phyloP scores from a whole-genome alignment of 2,797 vertebrate species.

The Capromys pilorides region DNA sequence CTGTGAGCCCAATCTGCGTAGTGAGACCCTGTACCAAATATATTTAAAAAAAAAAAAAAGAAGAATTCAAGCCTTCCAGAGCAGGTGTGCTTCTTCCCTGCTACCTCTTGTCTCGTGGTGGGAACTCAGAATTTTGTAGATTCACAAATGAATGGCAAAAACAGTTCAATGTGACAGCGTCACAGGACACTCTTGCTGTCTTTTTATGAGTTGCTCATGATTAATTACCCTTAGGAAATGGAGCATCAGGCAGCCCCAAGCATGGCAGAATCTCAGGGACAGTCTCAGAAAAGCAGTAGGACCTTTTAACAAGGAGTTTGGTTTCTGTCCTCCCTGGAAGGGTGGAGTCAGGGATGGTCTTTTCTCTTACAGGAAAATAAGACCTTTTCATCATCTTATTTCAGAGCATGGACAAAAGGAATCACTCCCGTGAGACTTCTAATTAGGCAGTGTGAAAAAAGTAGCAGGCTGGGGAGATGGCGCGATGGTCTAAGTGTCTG shows the following conservation, averaged over 20 bases:
- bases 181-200: constrained; percentile 29
- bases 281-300: not conserved
- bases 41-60: no score
- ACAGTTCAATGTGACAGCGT: not conserved
- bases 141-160: not conserved
- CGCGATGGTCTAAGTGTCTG: no score
- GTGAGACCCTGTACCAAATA: no score
- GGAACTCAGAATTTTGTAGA: constrained; percentile 57
- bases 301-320: not conserved
- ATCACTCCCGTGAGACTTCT: not conserved
- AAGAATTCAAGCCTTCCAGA: not conserved
- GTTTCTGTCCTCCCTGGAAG: not conserved
- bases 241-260: not conserved
- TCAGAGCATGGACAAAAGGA: not conserved
- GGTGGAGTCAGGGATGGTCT: not conserved
- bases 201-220: not conserved
- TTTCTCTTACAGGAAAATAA: not conserved
- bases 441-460: not conserved
- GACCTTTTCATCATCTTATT: not conserved
- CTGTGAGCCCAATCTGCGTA: no score
- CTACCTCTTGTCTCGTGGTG: constrained; percentile 4
- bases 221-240: not conserved
- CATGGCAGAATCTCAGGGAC: not conserved
- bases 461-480: constrained; percentile 19
- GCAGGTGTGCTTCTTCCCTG: not conserved